Conservation (phyloP, 1,140 invertebrate genomes). For the Chrysoperla carnea region DNA sequence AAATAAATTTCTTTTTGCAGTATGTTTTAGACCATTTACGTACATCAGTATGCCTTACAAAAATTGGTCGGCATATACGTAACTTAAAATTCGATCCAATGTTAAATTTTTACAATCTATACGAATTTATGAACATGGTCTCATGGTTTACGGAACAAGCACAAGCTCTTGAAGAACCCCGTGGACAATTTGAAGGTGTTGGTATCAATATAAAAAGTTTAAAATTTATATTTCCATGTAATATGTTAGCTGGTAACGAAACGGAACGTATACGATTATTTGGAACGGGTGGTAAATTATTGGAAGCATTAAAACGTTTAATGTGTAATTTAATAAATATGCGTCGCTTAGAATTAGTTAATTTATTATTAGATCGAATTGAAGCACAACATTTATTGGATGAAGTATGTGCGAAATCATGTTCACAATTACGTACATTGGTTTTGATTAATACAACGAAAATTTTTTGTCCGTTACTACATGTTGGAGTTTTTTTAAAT, state of each 20-base stretch:
- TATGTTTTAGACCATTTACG: slow-evolving; percentile 59
- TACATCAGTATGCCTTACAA: slow-evolving; percentile 50
- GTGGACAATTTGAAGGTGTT: slow-evolving; percentile 14
- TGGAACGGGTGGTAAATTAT: slow-evolving; percentile 57
- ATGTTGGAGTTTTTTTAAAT: slow-evolving; percentile 61
- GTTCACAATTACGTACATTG: slow-evolving; percentile 41
- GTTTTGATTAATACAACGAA: slow-evolving; percentile 61
- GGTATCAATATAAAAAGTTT: slow-evolving; percentile 25
- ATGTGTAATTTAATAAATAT: slow-evolving; percentile 48
- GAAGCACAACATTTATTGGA: slow-evolving; percentile 57
- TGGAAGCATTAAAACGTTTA: slow-evolving; percentile 49
- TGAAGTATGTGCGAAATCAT: slow-evolving; percentile 48
- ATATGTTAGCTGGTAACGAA: slow-evolving; percentile 40
- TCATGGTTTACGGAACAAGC: slow-evolving; percentile 48
- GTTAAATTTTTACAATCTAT: slow-evolving; percentile 66
- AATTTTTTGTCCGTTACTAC: slow-evolving; percentile 50
- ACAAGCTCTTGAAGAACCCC: slow-evolving; percentile 8
- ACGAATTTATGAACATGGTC: slow-evolving; percentile 67
- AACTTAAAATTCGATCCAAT: slow-evolving; percentile 53
- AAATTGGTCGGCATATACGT: slow-evolving; percentile 47
- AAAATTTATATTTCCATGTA: slow-evolving; percentile 66
- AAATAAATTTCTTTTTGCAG: slow-evolving; percentile 15
- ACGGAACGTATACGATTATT: slow-evolving; percentile 40
- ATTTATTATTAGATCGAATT: slow-evolving; percentile 54
- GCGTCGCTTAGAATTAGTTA: slow-evolving; percentile 46